Evolutionary conservation across 2,797 vertebrate genomes (phyloP), one percentile per base, ranked within the genome.

Genomic region (Arremon brunneinucha): DNA sequence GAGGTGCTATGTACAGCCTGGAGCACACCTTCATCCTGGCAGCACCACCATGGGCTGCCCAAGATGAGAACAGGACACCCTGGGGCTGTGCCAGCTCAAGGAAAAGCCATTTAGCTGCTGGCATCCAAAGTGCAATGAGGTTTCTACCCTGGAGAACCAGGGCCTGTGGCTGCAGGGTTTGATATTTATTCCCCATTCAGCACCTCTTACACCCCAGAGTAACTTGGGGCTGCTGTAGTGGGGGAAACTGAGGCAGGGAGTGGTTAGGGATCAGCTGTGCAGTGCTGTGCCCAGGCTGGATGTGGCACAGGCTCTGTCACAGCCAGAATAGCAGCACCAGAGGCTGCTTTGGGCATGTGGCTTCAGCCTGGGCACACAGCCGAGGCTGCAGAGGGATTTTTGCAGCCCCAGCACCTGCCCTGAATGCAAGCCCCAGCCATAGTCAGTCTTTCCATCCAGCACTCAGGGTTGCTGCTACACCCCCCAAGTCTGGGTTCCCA

Each of bases 301-400:
- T 44, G 68, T 70, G 80, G 43, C 2, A 3, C 14, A 21, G 76
- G 71, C 76, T 85, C 63, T 37, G 47, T 30, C 79, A 79, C 2
- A 0, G 79, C 71, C 81, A 94, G 85, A 94, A 91, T 53, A 91
- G 92, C 88, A 94, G 76, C 83, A 80, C 46, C 1, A 2, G 69
- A 56, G 77, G 69, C 52, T 86, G 49, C 80, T 93, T 32, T 47
- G 72, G 64, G 79, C 4, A 2, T 24, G 35, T 83, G 88, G 83
- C 68, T 96, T 83, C 76, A 87, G 50, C 43, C 63, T 94, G 85
- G 92, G 82, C 92, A 91, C 71, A 46, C 34, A 87, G 82, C 82
- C 55, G 63, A 76, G 55, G 41, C 6, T 85, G 67, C 79, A 89
- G 90, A 55, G 79, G 35, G 88, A 46, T 43, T 83, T 93, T 44